Evolutionary conservation across 2,113 vertebrate genomes (phyloP).

Genomic region (Hyaena hyaena): DNA sequence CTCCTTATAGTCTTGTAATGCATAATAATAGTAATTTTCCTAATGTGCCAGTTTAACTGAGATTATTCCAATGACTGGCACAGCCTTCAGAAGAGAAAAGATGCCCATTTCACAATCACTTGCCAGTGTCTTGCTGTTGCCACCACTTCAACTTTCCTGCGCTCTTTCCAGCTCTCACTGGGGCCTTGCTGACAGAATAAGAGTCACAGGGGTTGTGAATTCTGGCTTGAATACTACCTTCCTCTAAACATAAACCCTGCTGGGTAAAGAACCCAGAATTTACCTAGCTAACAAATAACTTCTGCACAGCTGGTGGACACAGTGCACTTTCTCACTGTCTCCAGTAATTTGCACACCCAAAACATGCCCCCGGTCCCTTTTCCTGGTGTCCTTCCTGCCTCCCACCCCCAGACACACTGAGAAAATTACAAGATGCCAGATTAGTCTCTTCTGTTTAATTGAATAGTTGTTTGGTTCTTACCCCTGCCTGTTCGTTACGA

Average conservation of each 20-base stretch:
- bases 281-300: not conserved
- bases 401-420: not conserved
- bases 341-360: not conserved
- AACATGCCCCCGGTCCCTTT: not conserved
- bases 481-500: not conserved
- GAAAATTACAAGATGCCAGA: constrained; percentile 48
- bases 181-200: constrained; percentile 9
- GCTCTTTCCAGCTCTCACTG: constrained; percentile 24
- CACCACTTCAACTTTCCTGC: not conserved
- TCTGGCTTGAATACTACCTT: constrained; percentile 57
- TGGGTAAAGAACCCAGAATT: constrained; percentile 48
- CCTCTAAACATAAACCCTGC: constrained; percentile 30
- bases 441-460: constrained; percentile 43
- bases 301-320: not conserved
- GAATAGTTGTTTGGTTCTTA: constrained; percentile 16
- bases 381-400: not conserved
- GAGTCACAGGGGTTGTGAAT: not conserved
- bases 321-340: not conserved
- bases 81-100: constrained; percentile 28
- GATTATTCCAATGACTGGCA: constrained; percentile 50
- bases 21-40: constrained; percentile 61
- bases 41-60: constrained; percentile 50
- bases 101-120: constrained; percentile 1
- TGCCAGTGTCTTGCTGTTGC: constrained; percentile 27
- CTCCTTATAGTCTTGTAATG: constrained; percentile 56